Percentiles rank a stretch among this genome's conserved stretches.
These are phyloP conservation scores for Acinonyx jubatus DNA, from an alignment of 2,113 vertebrate species.

Conservation along the genomic window DNA sequence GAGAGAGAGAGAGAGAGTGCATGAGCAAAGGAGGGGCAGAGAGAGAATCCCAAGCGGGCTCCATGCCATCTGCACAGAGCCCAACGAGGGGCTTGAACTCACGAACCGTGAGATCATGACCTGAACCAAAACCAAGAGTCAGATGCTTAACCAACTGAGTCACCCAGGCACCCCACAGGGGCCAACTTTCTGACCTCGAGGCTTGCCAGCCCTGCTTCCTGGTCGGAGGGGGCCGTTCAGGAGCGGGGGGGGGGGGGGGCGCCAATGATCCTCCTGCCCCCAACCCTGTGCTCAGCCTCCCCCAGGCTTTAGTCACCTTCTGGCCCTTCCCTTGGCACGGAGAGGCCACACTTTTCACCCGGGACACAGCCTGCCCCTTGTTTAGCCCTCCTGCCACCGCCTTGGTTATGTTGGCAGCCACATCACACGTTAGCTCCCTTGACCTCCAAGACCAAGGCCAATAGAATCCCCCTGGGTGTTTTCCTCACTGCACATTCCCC, in stretches of 20 bases:
- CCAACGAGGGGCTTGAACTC: too few relatives aligned
- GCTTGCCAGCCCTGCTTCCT: neutral
- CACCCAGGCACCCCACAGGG: too few relatives aligned
- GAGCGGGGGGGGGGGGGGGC: neutral
- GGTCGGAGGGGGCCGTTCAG: neutral
- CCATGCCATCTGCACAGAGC: too few relatives aligned
- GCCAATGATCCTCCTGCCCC: neutral
- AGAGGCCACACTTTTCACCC: neutral
- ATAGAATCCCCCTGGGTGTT: neutral
- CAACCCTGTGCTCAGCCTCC: neutral
- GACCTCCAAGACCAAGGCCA: neutral
- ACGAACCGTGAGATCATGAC: too few relatives aligned
- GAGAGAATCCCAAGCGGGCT: too few relatives aligned
- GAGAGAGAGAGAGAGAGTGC: too few relatives aligned
- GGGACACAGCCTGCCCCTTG: neutral
- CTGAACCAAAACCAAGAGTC: too few relatives aligned
- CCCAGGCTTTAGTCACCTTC: neutral
- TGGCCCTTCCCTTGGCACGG: neutral
- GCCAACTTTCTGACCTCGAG: neutral
- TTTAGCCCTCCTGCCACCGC: too few relatives aligned
- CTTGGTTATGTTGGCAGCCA: neutral
- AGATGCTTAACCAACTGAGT: too few relatives aligned
- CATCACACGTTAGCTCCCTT: neutral
- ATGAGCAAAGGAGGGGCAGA: too few relatives aligned
- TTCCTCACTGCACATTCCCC: neutral